Evolutionary conservation across 2,888 invertebrate species (phyloP).

Genomic region (Chloroclystis v-ata): DNA sequence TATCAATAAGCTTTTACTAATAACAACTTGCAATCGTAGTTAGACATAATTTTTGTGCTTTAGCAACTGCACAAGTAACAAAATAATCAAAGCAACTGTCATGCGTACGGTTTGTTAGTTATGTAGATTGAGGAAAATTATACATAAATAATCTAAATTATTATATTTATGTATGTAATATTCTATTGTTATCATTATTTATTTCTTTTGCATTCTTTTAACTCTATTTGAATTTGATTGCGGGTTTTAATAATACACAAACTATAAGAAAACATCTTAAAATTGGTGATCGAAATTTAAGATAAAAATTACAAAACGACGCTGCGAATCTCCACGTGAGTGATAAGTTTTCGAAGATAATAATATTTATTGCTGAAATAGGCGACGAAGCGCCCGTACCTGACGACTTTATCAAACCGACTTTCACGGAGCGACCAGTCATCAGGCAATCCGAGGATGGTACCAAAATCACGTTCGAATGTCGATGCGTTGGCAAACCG

Average conservation of each 20-base stretch:
- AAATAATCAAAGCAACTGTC: slow-evolving; percentile 67
- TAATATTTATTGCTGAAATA: slow-evolving; percentile 64
- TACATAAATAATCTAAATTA: slow-evolving; percentile 46
- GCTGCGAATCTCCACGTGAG: slow-evolving; percentile 56
- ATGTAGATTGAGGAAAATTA: slow-evolving; percentile 45
- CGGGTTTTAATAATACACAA: slow-evolving; percentile 48
- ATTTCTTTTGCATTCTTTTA: slow-evolving; percentile 63
- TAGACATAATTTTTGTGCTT: slow-evolving; percentile 59
- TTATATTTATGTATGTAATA: slow-evolving; percentile 47
- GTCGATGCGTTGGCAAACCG: slow-evolving; percentile 97
- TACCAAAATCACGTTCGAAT: slow-evolving; percentile 96
- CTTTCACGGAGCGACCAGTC: slow-evolving; percentile 98
- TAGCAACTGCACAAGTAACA: slow-evolving; percentile 64
- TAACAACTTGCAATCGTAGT: slow-evolving; percentile 45
- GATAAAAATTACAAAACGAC: slow-evolving; percentile 28
- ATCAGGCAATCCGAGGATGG: slow-evolving; percentile 98
- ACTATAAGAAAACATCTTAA: slow-evolving; percentile 75
- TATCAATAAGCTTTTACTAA: slow-evolving; percentile 54
- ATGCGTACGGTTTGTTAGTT: slow-evolving; percentile 70
- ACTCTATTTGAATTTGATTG: slow-evolving; percentile 53
- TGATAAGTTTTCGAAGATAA: slow-evolving; percentile 34
- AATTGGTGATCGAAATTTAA: slow-evolving; percentile 38
- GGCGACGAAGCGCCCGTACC: slow-evolving; percentile 97
- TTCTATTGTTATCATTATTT: slow-evolving; percentile 45
- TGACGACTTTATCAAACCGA: slow-evolving; percentile 96